Evolutionary conservation across 2,888 invertebrate genomes (phyloP).

Genomic region (Megaustenia siamemsis): DNA sequence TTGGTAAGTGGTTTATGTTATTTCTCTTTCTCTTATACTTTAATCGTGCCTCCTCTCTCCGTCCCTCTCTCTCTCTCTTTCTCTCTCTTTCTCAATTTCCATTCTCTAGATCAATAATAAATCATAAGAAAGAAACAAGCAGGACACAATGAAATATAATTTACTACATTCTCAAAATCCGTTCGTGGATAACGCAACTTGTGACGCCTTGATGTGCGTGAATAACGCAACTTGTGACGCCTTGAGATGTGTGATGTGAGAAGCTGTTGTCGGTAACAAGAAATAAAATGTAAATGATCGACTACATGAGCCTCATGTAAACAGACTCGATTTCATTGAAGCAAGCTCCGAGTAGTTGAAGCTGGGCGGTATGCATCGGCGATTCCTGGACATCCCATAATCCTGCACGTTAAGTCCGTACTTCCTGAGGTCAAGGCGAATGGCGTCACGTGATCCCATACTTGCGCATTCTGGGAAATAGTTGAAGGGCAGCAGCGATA

Average conservation of each 20-base stretch:
- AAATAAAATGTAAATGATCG: too few species aligned
- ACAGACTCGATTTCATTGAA: conserved; percentile 8
- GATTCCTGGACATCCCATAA: conserved; percentile 3
- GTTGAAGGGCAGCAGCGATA: conserved; percentile 68
- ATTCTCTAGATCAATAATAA: neutral
- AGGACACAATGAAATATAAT: neutral
- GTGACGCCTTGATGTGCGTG: too few species aligned
- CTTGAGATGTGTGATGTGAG: too few species aligned
- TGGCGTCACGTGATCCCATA: conserved; percentile 60
- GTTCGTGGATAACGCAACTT: too few species aligned
- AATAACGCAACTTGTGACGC: too few species aligned
- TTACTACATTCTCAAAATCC: too few species aligned
- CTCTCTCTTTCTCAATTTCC: conserved; percentile 48
- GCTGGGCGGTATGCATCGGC: neutral
- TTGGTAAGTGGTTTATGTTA: too few species aligned
- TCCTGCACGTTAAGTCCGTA: neutral
- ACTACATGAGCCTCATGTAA: conserved; percentile 19
- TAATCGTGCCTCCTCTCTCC: conserved; percentile 27
- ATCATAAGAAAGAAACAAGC: neutral
- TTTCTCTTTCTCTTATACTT: too few species aligned
- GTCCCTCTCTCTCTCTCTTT: conserved; percentile 47
- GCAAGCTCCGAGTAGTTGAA: conserved; percentile 1
- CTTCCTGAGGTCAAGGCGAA: conserved; percentile 48
- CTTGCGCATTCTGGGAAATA: conserved; percentile 65
- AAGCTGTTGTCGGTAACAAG: too few species aligned